Base-by-base conservation (phyloP, 2,888 invertebrate species). In the Sussaba pulchella region DNA sequence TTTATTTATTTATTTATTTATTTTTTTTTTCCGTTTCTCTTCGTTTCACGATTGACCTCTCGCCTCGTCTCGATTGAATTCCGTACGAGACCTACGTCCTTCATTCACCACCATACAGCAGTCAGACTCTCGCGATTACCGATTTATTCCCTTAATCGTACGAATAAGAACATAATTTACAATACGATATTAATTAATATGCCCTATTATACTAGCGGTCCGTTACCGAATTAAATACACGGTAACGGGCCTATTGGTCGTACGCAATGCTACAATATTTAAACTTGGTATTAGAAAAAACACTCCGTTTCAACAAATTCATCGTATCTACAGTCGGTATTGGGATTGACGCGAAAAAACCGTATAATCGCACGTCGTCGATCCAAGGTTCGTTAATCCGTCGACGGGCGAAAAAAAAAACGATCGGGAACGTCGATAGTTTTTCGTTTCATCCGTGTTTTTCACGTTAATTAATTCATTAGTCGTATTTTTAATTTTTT, bases 271-370 rank as follows among this genome's bases (percentile, higher is more conserved):
- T 91, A 90, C 87, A 76, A 81, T 81, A 73, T 70, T 88, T 90
- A 88, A 89, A 89, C 87, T 88, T 45, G 88, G 88, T 88, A 89
- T 89, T 90, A 90, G 89, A 90, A 91, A 91, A 91, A 90, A 88
- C 85, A 89, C 87, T 85, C 89, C 87, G 87, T 89, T 61, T 82
- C 88, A 89, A 90, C 89, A 89, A 90, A 84, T 88, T 88, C 85
- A 84, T 83, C 43, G 79, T 90, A 90, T 90, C 89, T 91, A 90
- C 89, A 91, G 88, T 88, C 87, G 88, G n/a, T n/a, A n/a, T n/a
- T n/a, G n/a, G n/a, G n/a, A n/a, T n/a, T n/a, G n/a, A n/a, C n/a
- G n/a, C n/a, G n/a, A n/a, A n/a, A n/a, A n/a, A n/a, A n/a, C n/a
- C n/a, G n/a, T n/a, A n/a, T 10, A n/a, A 10, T n/a, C 43, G 12